A percentile compares a stretch with the other conserved stretches of the same genome.
phyloP scores from a whole-genome alignment of 37 sponge, comb jelly and placozoan genomes.

The Cladorhizidae sp. region DNA sequence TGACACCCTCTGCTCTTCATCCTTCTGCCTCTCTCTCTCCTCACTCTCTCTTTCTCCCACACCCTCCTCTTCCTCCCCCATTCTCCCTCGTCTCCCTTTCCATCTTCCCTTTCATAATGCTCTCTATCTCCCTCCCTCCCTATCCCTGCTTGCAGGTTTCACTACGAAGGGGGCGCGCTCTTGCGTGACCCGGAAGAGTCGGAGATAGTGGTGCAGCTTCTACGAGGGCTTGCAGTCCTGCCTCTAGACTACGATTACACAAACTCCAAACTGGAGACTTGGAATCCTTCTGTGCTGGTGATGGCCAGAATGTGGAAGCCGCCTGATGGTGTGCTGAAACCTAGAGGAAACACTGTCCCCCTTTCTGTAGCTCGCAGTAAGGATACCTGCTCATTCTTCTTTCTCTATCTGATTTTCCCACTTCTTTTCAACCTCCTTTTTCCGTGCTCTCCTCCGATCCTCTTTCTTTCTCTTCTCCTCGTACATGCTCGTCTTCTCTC shows the following conservation, averaged over 20 bases:
- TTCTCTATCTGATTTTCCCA: no score
- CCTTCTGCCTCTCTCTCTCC: no score
- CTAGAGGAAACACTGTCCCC: background rate
- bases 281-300: slow-evolving; percentile 40
- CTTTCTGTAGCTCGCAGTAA: background rate
- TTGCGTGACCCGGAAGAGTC: slow-evolving; percentile 40
- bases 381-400: no score
- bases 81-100: background rate
- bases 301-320: slow-evolving; percentile 42
- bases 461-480: no score
- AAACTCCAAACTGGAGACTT: slow-evolving; percentile 20
- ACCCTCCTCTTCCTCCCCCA: background rate
- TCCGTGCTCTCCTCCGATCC: no score
- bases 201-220: slow-evolving; percentile 34
- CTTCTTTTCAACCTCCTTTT: no score
- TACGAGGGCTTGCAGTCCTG: slow-evolving; percentile 32
- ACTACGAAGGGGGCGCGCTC: slow-evolving; percentile 40
- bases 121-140: background rate
- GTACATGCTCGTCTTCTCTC: no score
- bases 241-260: slow-evolving; percentile 46
- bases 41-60: background rate
- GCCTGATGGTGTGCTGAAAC: background rate
- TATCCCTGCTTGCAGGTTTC: slow-evolving; percentile 17
- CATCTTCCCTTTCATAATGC: background rate
- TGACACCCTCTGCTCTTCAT: no score